A percentile compares a stretch with the other conserved stretches of the same genome.
Evolutionary conservation across 2,113 vertebrate species (phyloP).

Genomic region (Columbina picui): DNA sequence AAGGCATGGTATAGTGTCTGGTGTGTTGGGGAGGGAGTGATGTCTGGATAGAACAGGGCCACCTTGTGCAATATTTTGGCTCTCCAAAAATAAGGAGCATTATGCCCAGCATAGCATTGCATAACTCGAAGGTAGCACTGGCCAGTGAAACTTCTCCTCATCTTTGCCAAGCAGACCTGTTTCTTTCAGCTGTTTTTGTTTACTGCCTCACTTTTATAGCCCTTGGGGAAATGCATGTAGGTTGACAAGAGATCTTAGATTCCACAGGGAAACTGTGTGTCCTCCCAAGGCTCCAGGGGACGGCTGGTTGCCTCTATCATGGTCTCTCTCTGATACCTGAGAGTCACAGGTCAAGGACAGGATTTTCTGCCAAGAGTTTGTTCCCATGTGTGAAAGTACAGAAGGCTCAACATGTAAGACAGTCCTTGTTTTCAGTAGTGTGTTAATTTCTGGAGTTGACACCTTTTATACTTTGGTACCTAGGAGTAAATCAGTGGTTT

Average conservation of each 20-base stretch:
- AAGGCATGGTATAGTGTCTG: constrained; percentile 4
- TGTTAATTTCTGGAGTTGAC: background rate
- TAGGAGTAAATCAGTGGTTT: background rate
- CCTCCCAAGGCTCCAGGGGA: fast-evolving
- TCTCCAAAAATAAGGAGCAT: constrained; percentile 38
- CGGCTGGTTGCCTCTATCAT: background rate
- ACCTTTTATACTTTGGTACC: background rate
- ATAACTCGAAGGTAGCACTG: background rate
- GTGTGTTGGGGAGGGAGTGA: background rate
- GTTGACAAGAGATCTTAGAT: background rate
- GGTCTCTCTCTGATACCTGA: background rate
- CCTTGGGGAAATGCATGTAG: background rate
- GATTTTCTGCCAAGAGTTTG: background rate
- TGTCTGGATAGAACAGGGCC: constrained; percentile 27
- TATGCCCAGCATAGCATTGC: background rate
- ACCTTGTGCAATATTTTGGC: constrained; percentile 59
- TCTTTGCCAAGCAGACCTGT: background rate
- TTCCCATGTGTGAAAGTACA: background rate
- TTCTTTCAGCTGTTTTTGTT: constrained; percentile 30
- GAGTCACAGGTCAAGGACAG: background rate
- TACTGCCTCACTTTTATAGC: background rate
- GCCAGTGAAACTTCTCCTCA: background rate
- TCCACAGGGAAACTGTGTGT: background rate
- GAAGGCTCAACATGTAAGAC: background rate
- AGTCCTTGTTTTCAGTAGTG: background rate